Conservation (phyloP, 2,113 vertebrate species). For the Oenanthe melanoleuca region DNA sequence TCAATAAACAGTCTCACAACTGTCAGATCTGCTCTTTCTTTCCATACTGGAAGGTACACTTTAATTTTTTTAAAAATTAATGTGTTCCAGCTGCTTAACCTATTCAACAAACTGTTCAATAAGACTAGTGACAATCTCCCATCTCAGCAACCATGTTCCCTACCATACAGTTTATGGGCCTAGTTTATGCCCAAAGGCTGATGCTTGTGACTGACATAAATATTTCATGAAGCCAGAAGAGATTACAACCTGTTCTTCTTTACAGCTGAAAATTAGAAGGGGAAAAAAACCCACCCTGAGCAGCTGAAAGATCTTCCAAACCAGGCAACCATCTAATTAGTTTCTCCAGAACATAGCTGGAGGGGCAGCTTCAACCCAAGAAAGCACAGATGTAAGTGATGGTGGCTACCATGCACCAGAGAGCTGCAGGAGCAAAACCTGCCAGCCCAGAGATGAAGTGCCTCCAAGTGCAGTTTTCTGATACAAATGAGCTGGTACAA, state of each 20-base stretch:
- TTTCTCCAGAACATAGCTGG: constrained; percentile 9
- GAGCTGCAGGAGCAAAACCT: not conserved
- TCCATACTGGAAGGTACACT: not conserved
- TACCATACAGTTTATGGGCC: not conserved
- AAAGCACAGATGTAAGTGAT: not conserved
- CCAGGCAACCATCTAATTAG: not conserved
- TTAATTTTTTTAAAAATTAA: not conserved
- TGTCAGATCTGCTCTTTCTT: not conserved
- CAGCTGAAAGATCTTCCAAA: not conserved
- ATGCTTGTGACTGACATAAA: not conserved
- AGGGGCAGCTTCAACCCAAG: not conserved
- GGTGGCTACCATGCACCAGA: not conserved
- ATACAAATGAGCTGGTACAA: not conserved
- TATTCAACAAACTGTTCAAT: not conserved
- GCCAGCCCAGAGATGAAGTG: not conserved
- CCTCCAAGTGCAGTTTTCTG: not conserved
- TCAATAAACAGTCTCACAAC: not conserved
- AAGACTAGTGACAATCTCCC: not conserved
- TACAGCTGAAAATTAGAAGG: not conserved
- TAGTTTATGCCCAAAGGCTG: constrained; percentile 10
- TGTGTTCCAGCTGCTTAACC: not conserved
- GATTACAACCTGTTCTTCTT: not conserved
- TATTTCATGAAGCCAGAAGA: constrained; percentile 6
- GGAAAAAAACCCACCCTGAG: not conserved
- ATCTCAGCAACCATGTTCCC: not conserved